Conservation (phyloP, 2,888 invertebrate species). For the Drosophila mayaguana region DNA sequence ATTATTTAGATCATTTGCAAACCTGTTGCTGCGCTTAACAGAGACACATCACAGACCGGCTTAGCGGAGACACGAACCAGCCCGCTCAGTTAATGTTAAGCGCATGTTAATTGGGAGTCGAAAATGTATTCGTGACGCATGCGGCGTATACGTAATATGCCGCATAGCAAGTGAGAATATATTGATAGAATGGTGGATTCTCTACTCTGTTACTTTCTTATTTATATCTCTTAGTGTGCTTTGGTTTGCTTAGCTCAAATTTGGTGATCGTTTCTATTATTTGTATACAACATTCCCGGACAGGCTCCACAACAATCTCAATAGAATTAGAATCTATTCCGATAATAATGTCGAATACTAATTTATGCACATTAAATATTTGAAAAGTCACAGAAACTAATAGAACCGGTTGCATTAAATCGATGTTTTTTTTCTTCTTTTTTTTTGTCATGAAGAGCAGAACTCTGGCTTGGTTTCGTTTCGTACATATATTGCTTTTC, state of each 20-base stretch:
- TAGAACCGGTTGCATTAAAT: slow-evolving; percentile 69
- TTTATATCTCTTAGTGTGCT: background rate
- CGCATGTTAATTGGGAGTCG: slow-evolving; percentile 30
- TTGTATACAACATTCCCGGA: slow-evolving; percentile 30
- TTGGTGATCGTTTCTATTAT: slow-evolving; percentile 13
- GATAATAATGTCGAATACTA: slow-evolving; percentile 31
- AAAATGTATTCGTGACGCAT: slow-evolving; percentile 21
- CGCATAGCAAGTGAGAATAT: background rate
- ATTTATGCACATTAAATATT: slow-evolving; percentile 67
- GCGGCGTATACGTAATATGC: slow-evolving; percentile 4
- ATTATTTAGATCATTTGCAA: slow-evolving; percentile 21
- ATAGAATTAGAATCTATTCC: slow-evolving; percentile 32
- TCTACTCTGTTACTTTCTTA: background rate
- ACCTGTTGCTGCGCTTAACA: slow-evolving; percentile 27
- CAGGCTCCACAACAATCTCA: slow-evolving; percentile 26
- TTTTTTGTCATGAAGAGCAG: slow-evolving; percentile 5
- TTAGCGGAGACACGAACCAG: slow-evolving; percentile 52
- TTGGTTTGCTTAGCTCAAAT: slow-evolving; percentile 7
- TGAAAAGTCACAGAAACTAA: slow-evolving; percentile 60
- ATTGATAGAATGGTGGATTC: background rate
- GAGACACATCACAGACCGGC: background rate
- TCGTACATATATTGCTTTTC: background rate
- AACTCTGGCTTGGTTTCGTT: slow-evolving; percentile 18
- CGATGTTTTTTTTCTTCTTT: background rate
- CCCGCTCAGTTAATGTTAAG: slow-evolving; percentile 21